Conservation (phyloP, 2,888 invertebrate species). For the Gibbula magus region DNA sequence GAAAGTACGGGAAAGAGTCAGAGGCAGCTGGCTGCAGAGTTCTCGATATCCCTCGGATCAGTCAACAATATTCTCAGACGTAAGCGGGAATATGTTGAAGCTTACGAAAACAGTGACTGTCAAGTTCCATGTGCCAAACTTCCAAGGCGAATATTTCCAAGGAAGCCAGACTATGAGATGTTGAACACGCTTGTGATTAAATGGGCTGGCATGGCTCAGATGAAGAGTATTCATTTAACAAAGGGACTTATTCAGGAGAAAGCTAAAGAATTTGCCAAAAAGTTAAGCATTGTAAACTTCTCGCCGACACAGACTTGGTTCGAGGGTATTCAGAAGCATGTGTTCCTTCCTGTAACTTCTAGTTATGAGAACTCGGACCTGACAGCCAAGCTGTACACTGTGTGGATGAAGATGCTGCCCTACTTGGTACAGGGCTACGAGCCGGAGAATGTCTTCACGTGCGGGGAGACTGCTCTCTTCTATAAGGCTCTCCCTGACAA, state of each 20-base stretch:
- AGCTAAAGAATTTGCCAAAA: conserved; percentile 34
- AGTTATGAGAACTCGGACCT: conserved; percentile 18
- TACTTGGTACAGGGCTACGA: conserved; percentile 37
- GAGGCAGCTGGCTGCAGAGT: conserved; percentile 36
- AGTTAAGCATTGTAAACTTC: conserved; percentile 24
- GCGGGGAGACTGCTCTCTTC: conserved; percentile 35
- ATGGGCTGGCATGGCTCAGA: conserved; percentile 34
- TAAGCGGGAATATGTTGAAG: conserved; percentile 36
- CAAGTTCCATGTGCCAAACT: conserved; percentile 3
- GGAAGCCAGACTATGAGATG: conserved; percentile 13
- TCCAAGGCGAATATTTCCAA: conserved; percentile 13
- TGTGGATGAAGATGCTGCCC: conserved; percentile 40
- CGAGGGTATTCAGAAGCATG: conserved; percentile 14
- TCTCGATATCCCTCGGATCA: conserved; percentile 36
- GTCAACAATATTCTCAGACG: conserved; percentile 37
- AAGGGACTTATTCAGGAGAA: conserved; percentile 31
- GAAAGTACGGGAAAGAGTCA: conserved; percentile 39
- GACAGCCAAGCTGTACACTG: conserved; percentile 22
- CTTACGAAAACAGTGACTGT: conserved; percentile 30
- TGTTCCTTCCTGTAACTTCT: conserved; percentile 20
- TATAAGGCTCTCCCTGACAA: conserved; percentile 38
- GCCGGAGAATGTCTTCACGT: conserved; percentile 40
- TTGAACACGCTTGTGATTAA: conserved; percentile 28
- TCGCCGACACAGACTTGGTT: conserved; percentile 28
- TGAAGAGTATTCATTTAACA: conserved; percentile 31